Evolutionary conservation across 2,113 vertebrate genomes (phyloP).

Genomic region (Leptosomus discolor): DNA sequence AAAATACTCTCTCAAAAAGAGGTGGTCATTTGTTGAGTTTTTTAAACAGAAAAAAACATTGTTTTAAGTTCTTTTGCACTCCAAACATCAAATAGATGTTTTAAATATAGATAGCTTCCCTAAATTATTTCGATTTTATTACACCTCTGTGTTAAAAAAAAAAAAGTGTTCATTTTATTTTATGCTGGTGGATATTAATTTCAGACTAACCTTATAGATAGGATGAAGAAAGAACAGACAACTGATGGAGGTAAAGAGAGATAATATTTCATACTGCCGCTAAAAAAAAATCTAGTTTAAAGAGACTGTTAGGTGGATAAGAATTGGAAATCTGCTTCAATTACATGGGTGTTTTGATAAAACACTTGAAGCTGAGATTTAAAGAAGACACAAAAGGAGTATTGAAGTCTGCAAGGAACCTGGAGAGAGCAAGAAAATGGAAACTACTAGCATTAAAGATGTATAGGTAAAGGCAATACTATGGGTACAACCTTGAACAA

Average conservation of each 20-base stretch:
- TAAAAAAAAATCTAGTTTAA: neutral
- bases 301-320: neutral
- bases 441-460: neutral
- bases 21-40: neutral
- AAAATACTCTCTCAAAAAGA: neutral
- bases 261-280: neutral
- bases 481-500: neutral
- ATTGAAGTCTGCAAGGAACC: neutral
- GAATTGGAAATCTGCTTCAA: neutral
- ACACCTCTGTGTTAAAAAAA: neutral
- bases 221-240: neutral
- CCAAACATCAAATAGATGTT: neutral
- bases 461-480: neutral
- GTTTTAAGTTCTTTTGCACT: neutral
- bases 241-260: neutral
- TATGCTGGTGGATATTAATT: neutral
- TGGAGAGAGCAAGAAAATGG: neutral
- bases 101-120: neutral
- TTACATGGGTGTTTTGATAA: neutral
- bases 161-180: neutral
- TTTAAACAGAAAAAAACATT: neutral
- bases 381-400: neutral
- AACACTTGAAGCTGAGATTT: neutral
- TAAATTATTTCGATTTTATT: neutral
- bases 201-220: neutral